Percentiles rank a stretch among this genome's conserved stretches.
These are phyloP conservation scores for Sciurus vulgaris DNA, from an alignment of 2,797 vertebrate species.

Conservation along the genomic window DNA sequence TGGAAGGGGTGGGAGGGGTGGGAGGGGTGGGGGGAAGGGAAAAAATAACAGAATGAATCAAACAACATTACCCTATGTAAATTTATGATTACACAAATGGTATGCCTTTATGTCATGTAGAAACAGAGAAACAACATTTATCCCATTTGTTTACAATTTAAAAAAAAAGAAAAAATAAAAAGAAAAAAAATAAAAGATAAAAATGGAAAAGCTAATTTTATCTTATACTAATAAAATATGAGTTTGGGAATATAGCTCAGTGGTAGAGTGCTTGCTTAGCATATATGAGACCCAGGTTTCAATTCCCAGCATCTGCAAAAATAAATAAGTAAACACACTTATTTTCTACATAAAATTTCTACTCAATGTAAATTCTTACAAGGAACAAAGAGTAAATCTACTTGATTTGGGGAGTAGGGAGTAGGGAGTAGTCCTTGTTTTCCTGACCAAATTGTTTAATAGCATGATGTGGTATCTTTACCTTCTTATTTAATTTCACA, in stretches of 20 bases:
- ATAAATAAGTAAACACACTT: neutral
- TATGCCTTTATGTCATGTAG: too few species aligned
- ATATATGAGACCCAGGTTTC: neutral
- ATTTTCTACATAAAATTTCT: neutral
- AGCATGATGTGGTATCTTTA: neutral
- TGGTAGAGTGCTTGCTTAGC: too few species aligned
- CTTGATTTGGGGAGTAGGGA: neutral
- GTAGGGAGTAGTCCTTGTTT: neutral
- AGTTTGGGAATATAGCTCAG: neutral
- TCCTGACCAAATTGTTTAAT: neutral
- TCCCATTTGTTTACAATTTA: too few species aligned
- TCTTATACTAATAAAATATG: neutral
- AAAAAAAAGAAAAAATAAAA: too few species aligned
- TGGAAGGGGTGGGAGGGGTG: too few species aligned
- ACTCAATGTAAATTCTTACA: slow-evolving; percentile 11
- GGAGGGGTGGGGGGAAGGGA: too few species aligned
- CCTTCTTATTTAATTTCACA: slow-evolving; percentile 6
- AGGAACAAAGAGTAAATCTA: neutral
- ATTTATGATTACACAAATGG: too few species aligned
- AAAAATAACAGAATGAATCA: too few species aligned
- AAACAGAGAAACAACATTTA: too few species aligned
- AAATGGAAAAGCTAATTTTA: neutral
- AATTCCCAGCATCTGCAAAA: neutral
- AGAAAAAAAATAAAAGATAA: slow-evolving; percentile 18
- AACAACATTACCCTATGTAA: too few species aligned